Evolutionary conservation across 2,888 invertebrate species (phyloP), one percentile per base, ranked within the genome.

Genomic region (Sinhomidia bicolor): DNA sequence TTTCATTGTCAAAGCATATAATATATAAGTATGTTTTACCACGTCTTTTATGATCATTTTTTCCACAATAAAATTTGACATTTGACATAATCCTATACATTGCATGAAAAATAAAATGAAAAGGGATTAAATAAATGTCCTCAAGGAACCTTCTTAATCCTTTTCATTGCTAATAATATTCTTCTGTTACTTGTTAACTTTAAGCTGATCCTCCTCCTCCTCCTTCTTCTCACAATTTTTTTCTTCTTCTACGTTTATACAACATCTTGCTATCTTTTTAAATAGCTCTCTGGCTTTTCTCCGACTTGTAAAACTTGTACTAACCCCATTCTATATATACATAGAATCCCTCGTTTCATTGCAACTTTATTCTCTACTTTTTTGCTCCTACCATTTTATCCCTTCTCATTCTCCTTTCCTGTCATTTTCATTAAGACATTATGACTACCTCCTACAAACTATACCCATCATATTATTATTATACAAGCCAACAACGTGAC

Each of bases 361-460:
- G n/a, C 10, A 71, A 65, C 36, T 36, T 65, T 62, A 44, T 41
- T 44, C 23, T 65, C 29, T 36, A n/a, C 7, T 26, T 26, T 26
- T 26, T 60, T 60, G 62, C 32, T 60, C 23, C 7, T 29, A n/a
- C n/a, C n/a, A n/a, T n/a, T 7, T 65, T 71, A 47, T 71, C 51
- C 36, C 29, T 20, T 36, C 41, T 84, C 41, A 32, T 74, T 17
- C 71, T 47, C 7, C 32, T 78, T 44, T 44, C 47, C 60, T 86
- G 85, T 80, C 79, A 86, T 86, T 80, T 86, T 80, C 85, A 85
- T 85, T 76, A 85, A 62, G 76, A 54, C 23, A 76, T 76, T 47
- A 85, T 68, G 65, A 79, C 80, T 79, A 65, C 23, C 71, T 44
- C 23, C 71, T 20, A 41, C 17, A 44, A 4, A 60, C 62, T 41